Conservation (phyloP, 2,113 vertebrate genomes). For the Percopsis transmontana region DNA sequence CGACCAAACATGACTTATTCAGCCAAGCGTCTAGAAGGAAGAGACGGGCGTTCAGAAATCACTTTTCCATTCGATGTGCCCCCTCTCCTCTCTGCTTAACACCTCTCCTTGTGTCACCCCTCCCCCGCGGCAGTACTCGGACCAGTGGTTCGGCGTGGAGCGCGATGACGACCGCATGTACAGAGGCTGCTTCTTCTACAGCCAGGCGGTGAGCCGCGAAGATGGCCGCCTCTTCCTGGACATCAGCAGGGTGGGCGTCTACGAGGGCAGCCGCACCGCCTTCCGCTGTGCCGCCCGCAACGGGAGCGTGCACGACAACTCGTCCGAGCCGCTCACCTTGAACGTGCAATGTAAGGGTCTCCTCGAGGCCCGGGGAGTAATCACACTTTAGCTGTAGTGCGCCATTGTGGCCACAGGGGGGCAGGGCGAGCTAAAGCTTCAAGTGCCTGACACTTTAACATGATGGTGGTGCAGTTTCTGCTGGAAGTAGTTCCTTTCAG, state of each 20-base stretch:
- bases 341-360: slow-evolving; percentile 79
- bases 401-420: too few relatives aligned
- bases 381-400: too few relatives aligned
- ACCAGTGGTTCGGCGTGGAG: slow-evolving; percentile 49
- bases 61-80: too few relatives aligned
- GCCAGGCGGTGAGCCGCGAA: slow-evolving; percentile 28
- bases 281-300: slow-evolving; percentile 73
- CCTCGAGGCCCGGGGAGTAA: too few relatives aligned
- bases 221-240: slow-evolving; percentile 42
- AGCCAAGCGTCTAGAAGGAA: too few relatives aligned
- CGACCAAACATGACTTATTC: too few relatives aligned
- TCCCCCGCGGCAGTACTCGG: slow-evolving; percentile 46
- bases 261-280: slow-evolving; percentile 33
- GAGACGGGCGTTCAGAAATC: too few relatives aligned
- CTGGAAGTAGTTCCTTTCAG: too few relatives aligned
- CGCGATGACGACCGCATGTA: not conserved
- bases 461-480: too few relatives aligned
- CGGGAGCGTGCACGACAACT: slow-evolving; percentile 45
- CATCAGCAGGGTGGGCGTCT: slow-evolving; percentile 28
- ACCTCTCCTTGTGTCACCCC: not conserved
- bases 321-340: slow-evolving; percentile 57
- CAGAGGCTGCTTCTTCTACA: slow-evolving; percentile 42
- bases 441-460: too few relatives aligned
- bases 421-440: too few relatives aligned
- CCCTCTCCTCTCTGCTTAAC: too few relatives aligned